Evolutionary conservation across 2,113 vertebrate species (phyloP).

Genomic region (Gadus macrocephalus): DNA sequence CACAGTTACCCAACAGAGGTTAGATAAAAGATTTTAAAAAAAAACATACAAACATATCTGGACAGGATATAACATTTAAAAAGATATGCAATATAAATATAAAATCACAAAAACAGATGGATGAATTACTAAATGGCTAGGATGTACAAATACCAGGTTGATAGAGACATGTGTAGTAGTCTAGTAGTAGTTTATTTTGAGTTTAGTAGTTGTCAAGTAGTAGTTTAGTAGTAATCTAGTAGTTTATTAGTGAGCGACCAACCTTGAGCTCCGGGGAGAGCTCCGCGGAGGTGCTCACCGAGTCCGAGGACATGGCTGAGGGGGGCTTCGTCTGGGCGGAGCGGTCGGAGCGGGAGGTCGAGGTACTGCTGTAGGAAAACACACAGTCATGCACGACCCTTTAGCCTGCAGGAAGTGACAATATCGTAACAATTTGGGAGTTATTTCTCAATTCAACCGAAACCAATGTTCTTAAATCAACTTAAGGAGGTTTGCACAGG

Average conservation of each 20-base stretch:
- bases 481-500: too few species aligned
- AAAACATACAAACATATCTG: too few species aligned
- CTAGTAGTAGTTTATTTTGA: neutral
- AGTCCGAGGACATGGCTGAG: conserved; percentile 80
- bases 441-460: too few species aligned
- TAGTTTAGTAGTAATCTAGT: neutral
- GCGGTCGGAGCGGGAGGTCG: conserved; percentile 88
- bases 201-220: neutral
- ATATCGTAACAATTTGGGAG: neutral
- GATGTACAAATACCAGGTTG: too few species aligned
- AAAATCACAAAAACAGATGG: too few species aligned
- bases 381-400: conserved; percentile 8
- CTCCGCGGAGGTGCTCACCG: conserved; percentile 79
- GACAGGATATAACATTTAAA: too few species aligned
- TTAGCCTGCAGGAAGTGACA: too few species aligned
- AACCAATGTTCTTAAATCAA: too few species aligned
- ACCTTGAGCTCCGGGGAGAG: conserved; percentile 87
- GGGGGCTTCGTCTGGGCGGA: conserved; percentile 78
- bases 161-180: too few species aligned
- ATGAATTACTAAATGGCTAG: neutral
- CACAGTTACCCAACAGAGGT: neutral
- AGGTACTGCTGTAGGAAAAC: conserved; percentile 67
- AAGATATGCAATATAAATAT: too few species aligned
- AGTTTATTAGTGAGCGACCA: conserved; percentile 38
- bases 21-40: neutral